These are phyloP conservation scores for Halcyon badia DNA, from an alignment of 2,797 vertebrate genomes.

Conservation along the genomic window DNA sequence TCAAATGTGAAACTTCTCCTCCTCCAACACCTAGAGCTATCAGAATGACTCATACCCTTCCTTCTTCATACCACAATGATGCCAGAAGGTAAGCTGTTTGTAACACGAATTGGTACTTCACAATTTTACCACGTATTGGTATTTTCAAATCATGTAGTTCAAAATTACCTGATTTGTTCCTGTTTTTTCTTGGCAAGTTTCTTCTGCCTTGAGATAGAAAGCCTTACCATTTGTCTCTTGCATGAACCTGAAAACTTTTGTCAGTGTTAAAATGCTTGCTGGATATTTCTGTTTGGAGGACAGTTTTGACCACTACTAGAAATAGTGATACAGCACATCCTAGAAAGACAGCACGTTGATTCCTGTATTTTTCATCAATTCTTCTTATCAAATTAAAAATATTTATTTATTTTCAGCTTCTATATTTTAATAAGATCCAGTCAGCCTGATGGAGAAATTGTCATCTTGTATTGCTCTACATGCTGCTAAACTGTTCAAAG, in stretches of 20 bases:
- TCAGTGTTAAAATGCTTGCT: neutral
- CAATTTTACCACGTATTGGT: neutral
- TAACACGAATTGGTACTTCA: neutral
- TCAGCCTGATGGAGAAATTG: neutral
- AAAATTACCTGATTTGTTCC: neutral
- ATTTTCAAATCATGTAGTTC: neutral
- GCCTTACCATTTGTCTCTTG: neutral
- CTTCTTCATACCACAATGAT: slow-evolving; percentile 96
- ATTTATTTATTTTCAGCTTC: neutral
- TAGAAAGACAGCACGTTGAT: neutral
- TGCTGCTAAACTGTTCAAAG: neutral
- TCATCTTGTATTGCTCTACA: neutral
- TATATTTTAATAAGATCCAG: neutral
- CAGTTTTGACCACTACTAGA: neutral
- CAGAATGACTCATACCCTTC: slow-evolving; percentile 97
- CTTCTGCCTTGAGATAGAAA: neutral
- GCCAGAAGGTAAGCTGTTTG: slow-evolving; percentile 85
- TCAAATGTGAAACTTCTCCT: slow-evolving; percentile 98
- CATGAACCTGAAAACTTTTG: neutral
- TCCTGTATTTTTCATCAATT: neutral
- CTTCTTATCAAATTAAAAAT: neutral
- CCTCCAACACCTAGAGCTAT: slow-evolving; percentile 93
- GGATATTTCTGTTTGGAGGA: neutral
- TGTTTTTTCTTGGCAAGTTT: neutral
- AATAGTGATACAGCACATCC: neutral